These are phyloP conservation scores for Spilogale gracilis DNA, from an alignment of 2,113 vertebrate species.

Conservation along the genomic window DNA sequence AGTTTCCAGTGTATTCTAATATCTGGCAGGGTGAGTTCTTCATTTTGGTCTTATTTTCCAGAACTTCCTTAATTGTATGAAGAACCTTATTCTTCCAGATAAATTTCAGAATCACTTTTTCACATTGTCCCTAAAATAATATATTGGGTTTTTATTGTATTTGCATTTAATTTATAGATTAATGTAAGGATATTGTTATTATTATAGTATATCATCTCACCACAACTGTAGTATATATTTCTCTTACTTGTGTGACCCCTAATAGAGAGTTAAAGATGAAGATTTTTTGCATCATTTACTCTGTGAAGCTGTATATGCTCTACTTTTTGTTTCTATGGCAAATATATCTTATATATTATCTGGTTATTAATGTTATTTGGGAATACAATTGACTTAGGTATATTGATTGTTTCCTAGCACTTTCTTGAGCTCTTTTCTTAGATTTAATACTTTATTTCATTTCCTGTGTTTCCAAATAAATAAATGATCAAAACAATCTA, in stretches of 20 bases:
- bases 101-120: background rate
- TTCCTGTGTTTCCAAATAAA: conserved; percentile 11
- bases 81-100: background rate
- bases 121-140: background rate
- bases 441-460: background rate
- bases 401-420: background rate
- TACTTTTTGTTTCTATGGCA: background rate
- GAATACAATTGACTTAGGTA: background rate
- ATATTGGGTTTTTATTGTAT: background rate
- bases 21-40: background rate
- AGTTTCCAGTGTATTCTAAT: background rate
- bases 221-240: background rate
- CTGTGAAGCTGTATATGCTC: background rate
- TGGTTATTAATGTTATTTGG: background rate
- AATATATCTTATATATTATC: background rate
- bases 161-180: background rate
- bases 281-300: background rate
- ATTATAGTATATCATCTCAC: background rate
- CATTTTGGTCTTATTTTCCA: background rate
- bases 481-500: background rate
- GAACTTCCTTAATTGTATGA: background rate
- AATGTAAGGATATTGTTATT: background rate
- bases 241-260: background rate
- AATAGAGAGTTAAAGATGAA: background rate
- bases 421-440: background rate